Base-by-base conservation (phyloP, 2,113 vertebrate species). In the Dicaeum eximium region DNA sequence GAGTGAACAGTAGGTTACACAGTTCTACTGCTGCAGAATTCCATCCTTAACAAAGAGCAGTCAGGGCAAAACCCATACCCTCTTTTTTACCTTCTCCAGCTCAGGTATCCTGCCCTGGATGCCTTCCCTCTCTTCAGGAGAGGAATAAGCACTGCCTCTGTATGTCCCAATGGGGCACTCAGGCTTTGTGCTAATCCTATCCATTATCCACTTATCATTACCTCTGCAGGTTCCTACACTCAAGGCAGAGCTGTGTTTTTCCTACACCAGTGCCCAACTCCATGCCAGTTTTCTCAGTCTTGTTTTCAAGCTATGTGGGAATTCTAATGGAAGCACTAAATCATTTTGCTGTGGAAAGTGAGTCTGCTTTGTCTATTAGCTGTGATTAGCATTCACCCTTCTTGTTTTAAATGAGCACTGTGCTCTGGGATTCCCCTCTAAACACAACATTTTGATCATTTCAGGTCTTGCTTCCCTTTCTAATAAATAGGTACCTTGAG, bases 271-370 rank as follows among this genome's bases (percentile, higher is more conserved):
- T 25, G 38, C 75, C 42, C 37, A 86, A 4, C n/a, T 79, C 56
- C 60, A 24, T 69, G 73, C 18, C 37, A 53, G 40, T 44, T 81
- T 91, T 61, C 65, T 80, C 47, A 44, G 31, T 20, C 57, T 71
- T 60, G 17, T 19, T 95, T 71, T 74, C 67, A 86, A 40, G 64
- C 60, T 67, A 33, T 42, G 31, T 84, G 77, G 73, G 64, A 91
- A 79, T 79, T 84, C 60, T 92, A 84, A 89, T 64, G 70, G 88
- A 93, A 57, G 57, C 65, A 72, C 40, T 92, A 85, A 89, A 87
- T 92, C 45, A 65, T 85, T 74, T 40, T 87, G 33, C 53, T 79
- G 33, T 45, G 53, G 50, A 37, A 79, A 71, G 50, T 33, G 40
- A 89, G 57, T 45, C 35, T 78, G n/a, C 20, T 89, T 81, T 86